Conservation (phyloP, 2,888 invertebrate species). For the Zootermopsis nevadensis region DNA sequence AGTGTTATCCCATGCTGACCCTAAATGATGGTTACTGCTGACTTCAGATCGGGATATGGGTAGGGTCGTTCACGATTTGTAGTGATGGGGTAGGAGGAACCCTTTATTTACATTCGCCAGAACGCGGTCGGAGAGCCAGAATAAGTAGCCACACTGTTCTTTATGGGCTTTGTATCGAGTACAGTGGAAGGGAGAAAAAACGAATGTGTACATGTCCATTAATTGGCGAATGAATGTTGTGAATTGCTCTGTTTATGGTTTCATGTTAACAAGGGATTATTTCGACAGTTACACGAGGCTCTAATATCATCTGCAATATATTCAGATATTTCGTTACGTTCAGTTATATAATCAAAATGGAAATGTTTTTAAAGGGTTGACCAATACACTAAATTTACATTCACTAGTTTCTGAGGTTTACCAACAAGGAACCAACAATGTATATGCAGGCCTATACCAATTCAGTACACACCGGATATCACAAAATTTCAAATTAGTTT, state of each 20-base stretch:
- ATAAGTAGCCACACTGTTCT: slow-evolving; percentile 21
- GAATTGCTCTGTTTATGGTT: slow-evolving; percentile 2
- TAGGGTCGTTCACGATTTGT: neutral
- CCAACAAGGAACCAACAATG: no score
- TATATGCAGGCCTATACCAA: no score
- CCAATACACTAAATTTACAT: no score
- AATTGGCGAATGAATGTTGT: slow-evolving; percentile 18
- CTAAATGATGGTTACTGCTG: neutral
- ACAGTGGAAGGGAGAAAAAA: neutral
- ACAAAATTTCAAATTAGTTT: no score
- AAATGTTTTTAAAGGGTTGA: no score
- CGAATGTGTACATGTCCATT: neutral
- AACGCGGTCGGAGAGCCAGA: neutral
- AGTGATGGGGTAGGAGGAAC: neutral
- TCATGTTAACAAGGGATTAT: slow-evolving; percentile 25
- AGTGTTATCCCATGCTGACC: neutral
- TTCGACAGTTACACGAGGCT: neutral
- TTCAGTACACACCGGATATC: no score
- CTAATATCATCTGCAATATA: neutral
- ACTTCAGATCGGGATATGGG: slow-evolving; percentile 22
- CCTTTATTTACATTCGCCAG: slow-evolving; percentile 19
- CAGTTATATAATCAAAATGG: no score
- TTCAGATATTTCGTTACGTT: neutral
- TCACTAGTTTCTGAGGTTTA: no score
- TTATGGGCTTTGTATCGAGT: slow-evolving; percentile 30